A percentile compares a stretch with the other conserved stretches of the same genome.
phyloP scores from a whole-genome alignment of 2,113 vertebrate genomes.

The Macquaria australasica region DNA sequence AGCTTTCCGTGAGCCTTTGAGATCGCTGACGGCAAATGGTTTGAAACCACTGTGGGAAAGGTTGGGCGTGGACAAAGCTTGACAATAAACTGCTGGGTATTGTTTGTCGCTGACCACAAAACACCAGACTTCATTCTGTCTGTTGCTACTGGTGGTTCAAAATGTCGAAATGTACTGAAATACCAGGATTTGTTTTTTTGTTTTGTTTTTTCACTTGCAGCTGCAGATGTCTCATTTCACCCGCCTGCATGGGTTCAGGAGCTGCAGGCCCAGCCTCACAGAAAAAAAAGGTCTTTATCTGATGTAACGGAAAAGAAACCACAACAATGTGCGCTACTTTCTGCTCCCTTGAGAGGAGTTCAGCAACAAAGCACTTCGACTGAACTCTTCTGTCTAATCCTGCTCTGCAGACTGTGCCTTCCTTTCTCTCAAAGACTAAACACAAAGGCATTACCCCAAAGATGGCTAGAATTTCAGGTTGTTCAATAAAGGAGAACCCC shows the following conservation, averaged over 20 bases:
- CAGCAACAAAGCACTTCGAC: conserved; percentile 66
- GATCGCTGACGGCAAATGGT: background rate
- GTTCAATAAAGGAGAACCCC: conserved; percentile 45
- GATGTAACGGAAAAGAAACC: conserved; percentile 75
- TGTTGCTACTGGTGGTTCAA: conserved; percentile 16
- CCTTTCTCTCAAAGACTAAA: conserved; percentile 52
- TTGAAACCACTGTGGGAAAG: background rate
- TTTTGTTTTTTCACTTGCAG: conserved; percentile 20
- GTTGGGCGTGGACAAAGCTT: conserved; percentile 1
- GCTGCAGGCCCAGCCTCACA: conserved; percentile 47
- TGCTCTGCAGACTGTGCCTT: conserved; percentile 64
- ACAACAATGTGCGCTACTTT: conserved; percentile 64
- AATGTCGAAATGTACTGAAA: conserved; percentile 4
- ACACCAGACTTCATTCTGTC: conserved; percentile 6
- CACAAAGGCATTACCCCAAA: conserved; percentile 71
- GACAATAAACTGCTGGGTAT: background rate
- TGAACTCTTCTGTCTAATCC: conserved; percentile 63
- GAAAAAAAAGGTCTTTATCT: conserved; percentile 53
- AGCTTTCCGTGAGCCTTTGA: conserved; percentile 3
- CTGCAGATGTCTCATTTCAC: conserved; percentile 54
- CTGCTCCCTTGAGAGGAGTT: conserved; percentile 63
- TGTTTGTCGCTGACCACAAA: conserved; percentile 28
- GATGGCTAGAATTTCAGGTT: conserved; percentile 65
- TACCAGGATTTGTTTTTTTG: background rate
- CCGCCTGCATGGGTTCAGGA: conserved; percentile 46